Evolutionary conservation across 2,797 vertebrate genomes (phyloP), one percentile per base, ranked within the genome.

Genomic region (Xyrichtys novacula): DNA sequence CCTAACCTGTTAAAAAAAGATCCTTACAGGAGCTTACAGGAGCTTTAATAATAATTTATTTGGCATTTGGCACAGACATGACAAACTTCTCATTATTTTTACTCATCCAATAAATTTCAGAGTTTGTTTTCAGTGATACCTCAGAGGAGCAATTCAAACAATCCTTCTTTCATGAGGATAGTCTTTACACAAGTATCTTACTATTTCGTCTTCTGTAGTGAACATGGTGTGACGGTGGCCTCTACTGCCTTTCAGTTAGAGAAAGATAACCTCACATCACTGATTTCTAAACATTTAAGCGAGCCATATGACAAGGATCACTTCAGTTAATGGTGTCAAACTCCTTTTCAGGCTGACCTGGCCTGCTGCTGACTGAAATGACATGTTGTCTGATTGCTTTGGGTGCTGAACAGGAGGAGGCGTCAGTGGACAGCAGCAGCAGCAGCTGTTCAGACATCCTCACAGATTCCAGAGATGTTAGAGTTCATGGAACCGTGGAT

Each of bases 351-450:
- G 39, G 23, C 31, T 38, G 49, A 67, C 44, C 29, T 15, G 25
- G 38, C 57, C 5, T 23, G 54, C 40, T 23, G 49, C 6, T 34
- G 28, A 14, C 50, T 40, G 14, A 5, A 60, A 52, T 12, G 32
- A 42, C 19, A 61, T 36, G 34, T 46, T 47, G 52, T 46, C 32
- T 40, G 47, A 60, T 56, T 22, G 38, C 63, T 52, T 62, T 20
- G 43, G 43, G 12, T 59, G 71, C 71, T 68, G 55, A 61, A 4
- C 29, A 29, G 38, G 38, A 39, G 19, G 29, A 23, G 47, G 47
- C 1, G 1, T 49, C 57, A 23, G 43, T 25, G 47, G 42, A 56
- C 49, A n/a, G 3, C 0, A 42, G 61, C 49, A n/a, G 3, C 0
- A 42, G 61, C 42, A 49, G 36, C 56, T 50, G 58, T 44, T 55